A percentile compares a stretch with the other conserved stretches of the same genome.
phyloP scores from a whole-genome alignment of 2,113 vertebrate species.

The Cnemophilus loriae region DNA sequence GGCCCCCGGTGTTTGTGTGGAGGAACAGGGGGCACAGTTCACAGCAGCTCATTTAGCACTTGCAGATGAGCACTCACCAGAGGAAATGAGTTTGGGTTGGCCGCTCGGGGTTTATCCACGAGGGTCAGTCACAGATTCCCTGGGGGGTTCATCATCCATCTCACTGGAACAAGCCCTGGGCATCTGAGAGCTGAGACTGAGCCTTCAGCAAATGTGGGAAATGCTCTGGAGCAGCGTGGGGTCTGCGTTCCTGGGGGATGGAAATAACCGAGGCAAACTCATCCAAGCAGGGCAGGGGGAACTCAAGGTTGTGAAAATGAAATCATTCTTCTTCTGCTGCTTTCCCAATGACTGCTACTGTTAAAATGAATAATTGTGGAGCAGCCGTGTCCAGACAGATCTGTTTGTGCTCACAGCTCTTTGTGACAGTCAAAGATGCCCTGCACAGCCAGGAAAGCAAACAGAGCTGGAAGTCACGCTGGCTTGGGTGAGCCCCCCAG shows the following conservation, averaged over 20 bases:
- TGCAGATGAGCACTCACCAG: background rate
- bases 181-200: background rate
- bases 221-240: background rate
- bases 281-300: slow-evolving; percentile 21
- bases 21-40: background rate
- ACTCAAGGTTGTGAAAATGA: slow-evolving; percentile 58
- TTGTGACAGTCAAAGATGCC: background rate
- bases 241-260: background rate
- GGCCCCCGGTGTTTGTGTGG: background rate
- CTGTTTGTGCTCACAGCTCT: background rate
- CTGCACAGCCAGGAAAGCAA: background rate
- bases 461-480: background rate
- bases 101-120: background rate
- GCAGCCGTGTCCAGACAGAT: background rate
- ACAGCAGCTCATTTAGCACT: background rate
- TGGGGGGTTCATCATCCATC: background rate
- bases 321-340: slow-evolving; percentile 57
- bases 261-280: background rate
- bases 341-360: slow-evolving; percentile 27
- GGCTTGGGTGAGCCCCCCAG: background rate
- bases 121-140: background rate
- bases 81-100: background rate
- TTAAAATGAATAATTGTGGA: slow-evolving; percentile 49
- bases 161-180: background rate
- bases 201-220: background rate